Evolutionary conservation across 2,113 vertebrate species (phyloP).

Genomic region (Danionella cerebrum): DNA sequence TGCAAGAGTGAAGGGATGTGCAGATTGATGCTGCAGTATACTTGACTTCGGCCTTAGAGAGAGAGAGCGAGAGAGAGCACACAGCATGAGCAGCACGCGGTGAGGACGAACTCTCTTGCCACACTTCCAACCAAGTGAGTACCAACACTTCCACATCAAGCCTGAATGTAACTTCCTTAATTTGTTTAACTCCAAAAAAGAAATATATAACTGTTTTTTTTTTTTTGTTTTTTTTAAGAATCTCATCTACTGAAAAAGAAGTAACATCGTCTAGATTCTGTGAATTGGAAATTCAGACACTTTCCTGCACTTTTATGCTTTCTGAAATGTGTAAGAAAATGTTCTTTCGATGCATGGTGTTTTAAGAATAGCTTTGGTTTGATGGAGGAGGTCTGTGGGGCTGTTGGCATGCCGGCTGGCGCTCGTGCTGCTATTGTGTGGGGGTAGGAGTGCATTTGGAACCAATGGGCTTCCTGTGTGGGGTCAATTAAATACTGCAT

Average conservation of each 20-base stretch:
- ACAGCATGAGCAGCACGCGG: constrained; percentile 64
- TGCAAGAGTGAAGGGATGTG: too few species aligned
- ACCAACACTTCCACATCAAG: constrained; percentile 30
- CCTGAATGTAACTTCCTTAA: too few species aligned
- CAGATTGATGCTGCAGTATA: constrained; percentile 55
- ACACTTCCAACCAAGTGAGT: constrained; percentile 67
- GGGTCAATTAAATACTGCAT: constrained; percentile 78
- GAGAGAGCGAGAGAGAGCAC: constrained; percentile 52
- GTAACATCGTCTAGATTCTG: too few species aligned
- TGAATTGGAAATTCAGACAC: too few species aligned
- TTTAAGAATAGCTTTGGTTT: too few species aligned
- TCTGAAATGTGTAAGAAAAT: too few species aligned
- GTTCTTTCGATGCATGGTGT: background rate
- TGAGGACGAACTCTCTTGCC: constrained; percentile 55
- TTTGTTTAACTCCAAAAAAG: too few species aligned
- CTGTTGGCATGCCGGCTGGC: constrained; percentile 9
- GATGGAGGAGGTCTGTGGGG: background rate
- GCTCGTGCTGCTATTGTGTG: constrained; percentile 26
- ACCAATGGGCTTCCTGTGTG: constrained; percentile 67
- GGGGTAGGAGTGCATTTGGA: constrained; percentile 63
- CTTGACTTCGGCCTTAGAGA: constrained; percentile 63
- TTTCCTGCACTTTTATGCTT: too few species aligned
- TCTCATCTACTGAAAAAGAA: too few species aligned
- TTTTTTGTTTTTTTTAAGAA: too few species aligned
- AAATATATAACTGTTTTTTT: too few species aligned